Evolutionary conservation across 1,140 invertebrate genomes (phyloP).

Genomic region (Zaprionus capensis): DNA sequence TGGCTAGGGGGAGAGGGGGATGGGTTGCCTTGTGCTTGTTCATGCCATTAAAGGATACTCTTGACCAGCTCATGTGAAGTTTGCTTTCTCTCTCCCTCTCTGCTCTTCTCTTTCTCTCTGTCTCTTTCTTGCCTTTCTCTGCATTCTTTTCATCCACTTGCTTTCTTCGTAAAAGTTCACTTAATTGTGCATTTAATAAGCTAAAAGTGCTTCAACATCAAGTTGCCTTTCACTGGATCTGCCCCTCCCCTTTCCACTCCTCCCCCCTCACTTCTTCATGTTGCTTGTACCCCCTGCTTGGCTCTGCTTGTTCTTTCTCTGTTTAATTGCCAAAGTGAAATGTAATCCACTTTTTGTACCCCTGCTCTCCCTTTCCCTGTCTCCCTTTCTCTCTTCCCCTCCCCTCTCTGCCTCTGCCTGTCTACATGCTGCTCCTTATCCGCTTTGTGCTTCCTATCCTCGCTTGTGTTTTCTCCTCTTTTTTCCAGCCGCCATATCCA

Average conservation of each 20-base stretch:
- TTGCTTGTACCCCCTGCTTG: too few relatives aligned
- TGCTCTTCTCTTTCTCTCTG: not conserved
- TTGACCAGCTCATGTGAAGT: slow-evolving; percentile 22
- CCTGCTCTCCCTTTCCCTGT: not conserved
- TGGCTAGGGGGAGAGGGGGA: not conserved
- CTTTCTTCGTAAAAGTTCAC: slow-evolving; percentile 29
- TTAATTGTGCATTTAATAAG: slow-evolving; percentile 57
- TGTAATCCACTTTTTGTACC: slow-evolving; percentile 53
- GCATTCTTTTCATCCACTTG: not conserved
- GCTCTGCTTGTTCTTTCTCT: slow-evolving; percentile 23
- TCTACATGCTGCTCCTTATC: not conserved
- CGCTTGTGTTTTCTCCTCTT: slow-evolving; percentile 35
- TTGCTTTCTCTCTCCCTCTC: not conserved
- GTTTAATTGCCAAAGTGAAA: slow-evolving; percentile 65
- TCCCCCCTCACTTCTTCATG: not conserved
- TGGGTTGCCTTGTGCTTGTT: not conserved
- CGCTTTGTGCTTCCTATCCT: slow-evolving; percentile 2
- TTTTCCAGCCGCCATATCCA: slow-evolving; percentile 48
- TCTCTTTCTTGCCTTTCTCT: not conserved
- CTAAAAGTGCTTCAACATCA: slow-evolving; percentile 47
- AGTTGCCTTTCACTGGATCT: slow-evolving; percentile 7
- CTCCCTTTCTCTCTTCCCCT: not conserved
- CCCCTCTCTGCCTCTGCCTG: not conserved
- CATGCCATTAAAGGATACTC: not conserved
- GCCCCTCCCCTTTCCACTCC: not conserved